These are phyloP conservation scores for Phrynosoma platyrhinos DNA, from an alignment of 2,113 vertebrate genomes.

Conservation along the genomic window DNA sequence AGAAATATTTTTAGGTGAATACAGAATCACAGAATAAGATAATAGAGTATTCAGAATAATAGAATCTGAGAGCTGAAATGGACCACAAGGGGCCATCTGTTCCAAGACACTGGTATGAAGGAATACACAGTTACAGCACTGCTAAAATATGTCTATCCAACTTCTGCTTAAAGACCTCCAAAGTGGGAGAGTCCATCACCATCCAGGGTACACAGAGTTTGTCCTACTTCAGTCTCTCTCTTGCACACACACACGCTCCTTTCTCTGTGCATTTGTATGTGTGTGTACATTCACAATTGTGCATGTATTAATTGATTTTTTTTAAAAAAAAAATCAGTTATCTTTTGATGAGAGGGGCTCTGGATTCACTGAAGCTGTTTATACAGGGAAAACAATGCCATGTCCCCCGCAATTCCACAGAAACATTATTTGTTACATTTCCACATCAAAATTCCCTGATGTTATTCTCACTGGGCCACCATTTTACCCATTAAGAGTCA, in stretches of 20 bases:
- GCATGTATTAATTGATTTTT: background rate
- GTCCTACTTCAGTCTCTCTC: background rate
- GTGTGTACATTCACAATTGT: background rate
- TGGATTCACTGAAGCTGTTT: background rate
- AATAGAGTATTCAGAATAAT: no score
- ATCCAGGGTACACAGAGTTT: background rate
- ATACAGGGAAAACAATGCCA: background rate
- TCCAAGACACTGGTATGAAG: no score
- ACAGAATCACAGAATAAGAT: no score
- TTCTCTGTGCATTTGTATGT: background rate
- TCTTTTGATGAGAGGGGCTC: no score
- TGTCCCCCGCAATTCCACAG: background rate
- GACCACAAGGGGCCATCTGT: no score
- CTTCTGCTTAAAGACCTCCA: no score
- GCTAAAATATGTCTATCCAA: no score
- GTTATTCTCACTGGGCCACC: background rate
- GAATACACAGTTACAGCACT: no score
- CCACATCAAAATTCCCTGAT: background rate
- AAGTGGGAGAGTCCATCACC: no score
- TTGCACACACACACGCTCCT: background rate
- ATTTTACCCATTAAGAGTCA: slow-evolving; percentile 25
- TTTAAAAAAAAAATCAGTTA: no score
- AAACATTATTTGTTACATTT: background rate
- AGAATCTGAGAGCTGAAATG: no score
- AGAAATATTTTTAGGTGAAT: background rate